Evolutionary conservation across 2,797 vertebrate species (phyloP).

Genomic region (Cyclura pinguis): DNA sequence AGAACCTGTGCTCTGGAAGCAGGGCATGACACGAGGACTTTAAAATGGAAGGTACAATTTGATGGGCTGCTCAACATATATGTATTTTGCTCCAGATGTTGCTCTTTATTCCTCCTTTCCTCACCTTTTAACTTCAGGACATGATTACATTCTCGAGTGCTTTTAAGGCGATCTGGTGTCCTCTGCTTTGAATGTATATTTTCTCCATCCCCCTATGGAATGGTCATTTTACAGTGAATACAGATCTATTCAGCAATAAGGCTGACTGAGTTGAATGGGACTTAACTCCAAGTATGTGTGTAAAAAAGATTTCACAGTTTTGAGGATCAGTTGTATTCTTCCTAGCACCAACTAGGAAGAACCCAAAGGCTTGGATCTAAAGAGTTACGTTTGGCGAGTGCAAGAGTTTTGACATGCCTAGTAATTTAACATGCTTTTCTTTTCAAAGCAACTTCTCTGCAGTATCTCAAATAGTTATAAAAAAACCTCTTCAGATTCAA

Average conservation of each 20-base stretch:
- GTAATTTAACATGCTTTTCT: neutral
- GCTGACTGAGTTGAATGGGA: neutral
- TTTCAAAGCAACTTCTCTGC: neutral
- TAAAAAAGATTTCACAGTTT: neutral
- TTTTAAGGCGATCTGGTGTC: neutral
- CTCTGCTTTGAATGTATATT: neutral
- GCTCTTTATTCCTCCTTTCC: neutral
- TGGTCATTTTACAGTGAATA: neutral
- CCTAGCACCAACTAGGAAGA: neutral
- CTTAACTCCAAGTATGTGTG: neutral
- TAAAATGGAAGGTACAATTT: neutral
- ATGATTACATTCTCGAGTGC: neutral
- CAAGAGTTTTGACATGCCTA: neutral
- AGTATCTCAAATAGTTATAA: neutral
- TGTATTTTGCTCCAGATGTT: neutral
- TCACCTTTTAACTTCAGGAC: neutral
- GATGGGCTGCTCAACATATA: neutral
- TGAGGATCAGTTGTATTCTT: neutral
- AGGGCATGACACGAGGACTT: no score
- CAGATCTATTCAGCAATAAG: neutral
- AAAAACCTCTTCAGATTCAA: neutral
- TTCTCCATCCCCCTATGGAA: neutral
- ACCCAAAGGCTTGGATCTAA: neutral
- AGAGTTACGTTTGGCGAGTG: neutral
- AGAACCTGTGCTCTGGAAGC: no score